Evolutionary conservation across 2,113 vertebrate species (phyloP).

Genomic region (Pandion haliaetus): DNA sequence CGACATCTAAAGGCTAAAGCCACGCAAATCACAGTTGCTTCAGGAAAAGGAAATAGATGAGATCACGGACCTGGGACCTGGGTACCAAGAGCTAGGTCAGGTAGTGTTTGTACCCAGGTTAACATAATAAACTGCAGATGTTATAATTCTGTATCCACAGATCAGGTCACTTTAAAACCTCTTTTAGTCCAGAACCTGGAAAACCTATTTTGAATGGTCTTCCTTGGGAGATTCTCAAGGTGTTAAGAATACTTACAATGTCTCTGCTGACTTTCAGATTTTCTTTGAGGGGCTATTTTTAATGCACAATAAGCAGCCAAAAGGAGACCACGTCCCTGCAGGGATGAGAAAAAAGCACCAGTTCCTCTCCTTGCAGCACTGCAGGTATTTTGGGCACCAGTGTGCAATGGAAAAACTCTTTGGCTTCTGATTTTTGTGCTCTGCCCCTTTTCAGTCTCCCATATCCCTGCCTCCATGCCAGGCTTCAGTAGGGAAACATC

Average conservation of each 20-base stretch:
- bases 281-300: background rate
- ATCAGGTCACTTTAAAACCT: background rate
- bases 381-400: background rate
- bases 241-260: background rate
- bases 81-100: background rate
- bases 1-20: background rate
- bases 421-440: constrained; percentile 22
- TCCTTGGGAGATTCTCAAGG: background rate
- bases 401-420: background rate
- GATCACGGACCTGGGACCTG: fast-evolving
- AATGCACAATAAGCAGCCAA: background rate
- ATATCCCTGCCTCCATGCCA: background rate
- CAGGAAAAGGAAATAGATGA: background rate
- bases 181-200: background rate
- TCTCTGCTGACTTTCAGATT: background rate
- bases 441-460: background rate
- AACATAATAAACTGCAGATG: background rate
- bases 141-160: background rate
- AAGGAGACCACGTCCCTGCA: background rate
- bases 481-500: constrained; percentile 58
- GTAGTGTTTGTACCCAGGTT: background rate
- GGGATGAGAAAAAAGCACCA: background rate
- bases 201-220: background rate
- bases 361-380: background rate
- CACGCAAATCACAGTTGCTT: background rate